These are phyloP conservation scores for Cuculus canorus DNA, from an alignment of 2,797 vertebrate genomes.

Conservation along the genomic window DNA sequence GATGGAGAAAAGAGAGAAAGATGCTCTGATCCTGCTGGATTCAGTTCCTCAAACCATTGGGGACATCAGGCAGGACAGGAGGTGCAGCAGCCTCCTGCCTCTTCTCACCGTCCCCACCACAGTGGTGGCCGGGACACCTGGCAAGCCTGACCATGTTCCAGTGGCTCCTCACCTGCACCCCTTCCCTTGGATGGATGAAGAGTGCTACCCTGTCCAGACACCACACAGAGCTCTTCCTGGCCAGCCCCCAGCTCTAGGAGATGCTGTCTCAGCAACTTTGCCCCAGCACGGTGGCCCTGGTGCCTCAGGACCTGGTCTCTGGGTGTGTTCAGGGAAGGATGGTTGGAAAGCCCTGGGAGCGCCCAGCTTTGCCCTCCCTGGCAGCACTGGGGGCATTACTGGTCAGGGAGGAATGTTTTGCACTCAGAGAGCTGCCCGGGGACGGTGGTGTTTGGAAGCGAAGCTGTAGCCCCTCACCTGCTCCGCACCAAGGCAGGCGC, in stretches of 20 bases:
- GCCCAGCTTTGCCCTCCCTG: background rate
- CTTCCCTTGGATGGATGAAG: background rate
- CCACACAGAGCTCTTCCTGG: background rate
- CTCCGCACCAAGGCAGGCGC: background rate
- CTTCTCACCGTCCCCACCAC: background rate
- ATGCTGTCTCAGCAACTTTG: background rate
- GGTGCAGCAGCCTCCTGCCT: background rate
- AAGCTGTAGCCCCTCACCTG: conserved; percentile 9
- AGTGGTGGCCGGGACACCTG: background rate
- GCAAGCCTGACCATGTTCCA: rapidly evolving
- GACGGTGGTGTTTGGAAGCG: rapidly evolving
- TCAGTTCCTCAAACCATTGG: background rate
- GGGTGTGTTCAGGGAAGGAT: background rate
- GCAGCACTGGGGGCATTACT: background rate
- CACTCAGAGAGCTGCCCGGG: background rate
- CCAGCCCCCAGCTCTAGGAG: background rate
- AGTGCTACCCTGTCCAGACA: background rate
- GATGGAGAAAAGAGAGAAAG: background rate
- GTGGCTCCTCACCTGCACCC: background rate
- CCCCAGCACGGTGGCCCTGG: rapidly evolving
- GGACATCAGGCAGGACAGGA: background rate
- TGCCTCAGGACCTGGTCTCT: background rate
- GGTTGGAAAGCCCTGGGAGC: background rate
- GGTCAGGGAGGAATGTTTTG: background rate
- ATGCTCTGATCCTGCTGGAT: background rate